Base-by-base conservation (phyloP, 1,140 invertebrate genomes). In the Hestina assimilis region DNA sequence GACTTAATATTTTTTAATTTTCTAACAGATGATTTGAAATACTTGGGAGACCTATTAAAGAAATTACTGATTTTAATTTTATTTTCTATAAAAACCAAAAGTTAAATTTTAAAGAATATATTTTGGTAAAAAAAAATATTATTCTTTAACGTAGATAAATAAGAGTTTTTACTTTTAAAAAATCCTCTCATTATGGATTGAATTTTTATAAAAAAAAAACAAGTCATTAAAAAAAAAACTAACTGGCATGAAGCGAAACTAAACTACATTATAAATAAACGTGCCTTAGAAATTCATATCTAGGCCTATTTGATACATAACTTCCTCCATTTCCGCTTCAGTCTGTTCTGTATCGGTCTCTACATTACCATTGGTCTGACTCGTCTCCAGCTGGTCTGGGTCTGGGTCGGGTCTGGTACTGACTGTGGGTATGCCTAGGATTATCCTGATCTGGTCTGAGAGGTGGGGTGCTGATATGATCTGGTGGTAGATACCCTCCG, bases 401-500 rank as follows among this genome's bases (percentile, higher is more conserved):
- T 71, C 69, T 48, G 65, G 42, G 35, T 71, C 68, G 0, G 59
- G 61, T 1, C 72, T 42, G 3, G 64, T 41, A 5, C 20, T 9
- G 9, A 89, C 50, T 0, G 87, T 65, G 4, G 89, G 84, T 23
- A 95, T 77, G 0, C 93, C 94, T 28, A 95, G 90, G 51, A 95
- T 93, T 5, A 89, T 72, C 21, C 93, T 88, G 29, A 95, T 90
- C 12, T 91, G 89, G 66, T 94, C 92, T 0, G 93, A 92, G 24
- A 96, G 75, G 63, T 93, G 90, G 4, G 91, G 91, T 0, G 93
- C 91, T 21, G 91, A 91, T 72, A 92, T 91, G 0, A 98, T 90
- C 79, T 98, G 96, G 66, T 93, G 83, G 79, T 94, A 98, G 62
- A 99, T 97, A 7, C 94, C 94, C 84, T 98, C 97, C 0, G 97